Evolutionary conservation across 2,797 vertebrate genomes (phyloP).

Genomic region (Merluccius polli): DNA sequence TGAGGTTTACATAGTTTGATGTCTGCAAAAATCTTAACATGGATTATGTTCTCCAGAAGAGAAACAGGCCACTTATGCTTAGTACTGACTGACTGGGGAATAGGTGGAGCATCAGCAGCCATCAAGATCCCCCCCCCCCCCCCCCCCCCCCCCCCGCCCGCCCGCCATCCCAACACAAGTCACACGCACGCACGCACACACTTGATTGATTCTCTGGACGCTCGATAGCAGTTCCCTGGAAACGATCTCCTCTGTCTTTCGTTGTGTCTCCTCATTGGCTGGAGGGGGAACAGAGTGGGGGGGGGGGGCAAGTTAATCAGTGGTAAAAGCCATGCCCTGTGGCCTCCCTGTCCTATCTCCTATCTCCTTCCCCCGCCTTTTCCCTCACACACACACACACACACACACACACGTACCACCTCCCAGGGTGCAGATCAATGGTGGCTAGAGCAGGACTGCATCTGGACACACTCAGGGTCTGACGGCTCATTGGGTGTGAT

Average conservation of each 20-base stretch:
- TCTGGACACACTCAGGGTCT: constrained; percentile 56
- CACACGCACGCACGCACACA: constrained; percentile 12
- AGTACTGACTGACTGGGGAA: constrained; percentile 47
- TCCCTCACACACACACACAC: constrained; percentile 3
- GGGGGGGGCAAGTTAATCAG: constrained; percentile 66
- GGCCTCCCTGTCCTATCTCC: constrained; percentile 1
- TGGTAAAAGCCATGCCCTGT: constrained; percentile 66
- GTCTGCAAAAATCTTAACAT: not conserved
- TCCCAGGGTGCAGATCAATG: constrained; percentile 42
- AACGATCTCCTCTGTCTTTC: constrained; percentile 53
- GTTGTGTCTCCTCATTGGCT: constrained; percentile 42
- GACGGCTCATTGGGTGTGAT: constrained; percentile 42
- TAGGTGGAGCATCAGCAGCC: constrained; percentile 40
- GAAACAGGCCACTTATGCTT: constrained; percentile 39
- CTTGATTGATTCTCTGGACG: constrained; percentile 59
- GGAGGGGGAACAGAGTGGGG: constrained; percentile 26
- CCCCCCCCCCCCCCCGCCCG: not conserved
- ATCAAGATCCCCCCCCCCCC: not conserved
- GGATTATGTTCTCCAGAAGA: constrained; percentile 19
- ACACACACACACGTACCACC: constrained; percentile 25
- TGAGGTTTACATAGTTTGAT: no score
- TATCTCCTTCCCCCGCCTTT: constrained; percentile 22
- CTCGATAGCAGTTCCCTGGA: constrained; percentile 66
- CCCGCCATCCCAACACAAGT: constrained; percentile 4
- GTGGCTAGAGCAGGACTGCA: constrained; percentile 47